A percentile compares a stretch with the other conserved stretches of the same genome.
Conservation (phyloP, 2,113 vertebrate genomes). For the Artemisiospiza belli region DNA sequence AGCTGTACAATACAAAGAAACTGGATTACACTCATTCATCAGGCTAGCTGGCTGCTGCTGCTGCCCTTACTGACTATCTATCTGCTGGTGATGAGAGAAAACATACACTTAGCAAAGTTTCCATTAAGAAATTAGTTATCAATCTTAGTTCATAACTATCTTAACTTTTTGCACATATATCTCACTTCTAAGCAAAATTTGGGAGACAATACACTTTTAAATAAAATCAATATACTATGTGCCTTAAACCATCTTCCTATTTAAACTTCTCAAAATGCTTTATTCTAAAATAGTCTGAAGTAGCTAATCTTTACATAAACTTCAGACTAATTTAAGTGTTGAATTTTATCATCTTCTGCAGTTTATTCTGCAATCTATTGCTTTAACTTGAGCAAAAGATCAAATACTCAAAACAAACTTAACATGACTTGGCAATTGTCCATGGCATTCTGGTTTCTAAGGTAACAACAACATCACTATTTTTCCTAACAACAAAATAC, state of each 20-base stretch:
- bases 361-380: slow-evolving; percentile 61
- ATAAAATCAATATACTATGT: slow-evolving; percentile 71
- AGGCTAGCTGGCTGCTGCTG: slow-evolving; percentile 42
- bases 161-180: slow-evolving; percentile 63
- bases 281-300: slow-evolving; percentile 70
- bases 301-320: slow-evolving; percentile 62
- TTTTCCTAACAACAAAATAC: slow-evolving; percentile 61
- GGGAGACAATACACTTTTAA: slow-evolving; percentile 67
- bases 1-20: slow-evolving; percentile 84
- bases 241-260: slow-evolving; percentile 66
- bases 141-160: slow-evolving; percentile 67
- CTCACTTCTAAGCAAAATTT: slow-evolving; percentile 71
- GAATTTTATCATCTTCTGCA: slow-evolving; percentile 48
- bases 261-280: slow-evolving; percentile 61
- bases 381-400: slow-evolving; percentile 70
- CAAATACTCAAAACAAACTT: slow-evolving; percentile 71
- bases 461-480: slow-evolving; percentile 34
- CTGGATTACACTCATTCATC: slow-evolving; percentile 79
- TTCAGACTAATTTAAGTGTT: slow-evolving; percentile 69
- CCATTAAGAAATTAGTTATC: slow-evolving; percentile 64
- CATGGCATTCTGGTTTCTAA: slow-evolving; percentile 76
- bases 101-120: slow-evolving; percentile 64
- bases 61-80: slow-evolving; percentile 77
- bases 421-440: slow-evolving; percentile 74
- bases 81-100: slow-evolving; percentile 66